Evolutionary conservation across 92 coral and sea anemone genomes (phyloP).

Genomic region (Porites evermanni): DNA sequence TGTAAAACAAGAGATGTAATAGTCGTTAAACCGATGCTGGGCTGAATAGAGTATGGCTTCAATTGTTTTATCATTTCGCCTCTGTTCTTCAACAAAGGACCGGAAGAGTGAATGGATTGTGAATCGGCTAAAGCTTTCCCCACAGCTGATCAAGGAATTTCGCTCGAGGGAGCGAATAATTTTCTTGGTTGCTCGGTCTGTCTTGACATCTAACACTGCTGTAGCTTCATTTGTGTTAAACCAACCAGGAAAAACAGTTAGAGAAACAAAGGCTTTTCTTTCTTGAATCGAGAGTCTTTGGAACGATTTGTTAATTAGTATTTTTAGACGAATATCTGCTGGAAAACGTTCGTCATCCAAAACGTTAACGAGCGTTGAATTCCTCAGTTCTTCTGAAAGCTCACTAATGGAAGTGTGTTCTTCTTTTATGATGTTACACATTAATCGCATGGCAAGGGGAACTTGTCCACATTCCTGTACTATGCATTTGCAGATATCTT

Average conservation of each 20-base stretch:
- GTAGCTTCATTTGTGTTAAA: neutral
- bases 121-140: neutral
- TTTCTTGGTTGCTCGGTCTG: neutral
- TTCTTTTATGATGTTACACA: neutral
- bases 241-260: too few relatives aligned
- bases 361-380: neutral
- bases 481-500: neutral
- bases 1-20: neutral
- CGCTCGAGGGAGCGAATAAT: neutral
- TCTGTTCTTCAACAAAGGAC: neutral
- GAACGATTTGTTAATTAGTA: too few relatives aligned
- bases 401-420: neutral
- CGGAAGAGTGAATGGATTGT: constrained; percentile 14
- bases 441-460: constrained; percentile 7
- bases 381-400: neutral
- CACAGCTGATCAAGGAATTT: neutral
- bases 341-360: too few relatives aligned
- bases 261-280: too few relatives aligned
- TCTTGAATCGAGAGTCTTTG: too few relatives aligned
- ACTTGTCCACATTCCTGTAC: neutral
- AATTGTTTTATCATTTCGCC: neutral
- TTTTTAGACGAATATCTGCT: fast-evolving
- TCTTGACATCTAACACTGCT: neutral
- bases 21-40: neutral
- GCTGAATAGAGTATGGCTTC: neutral